Conservation (phyloP, 2,888 invertebrate species). For the Creontiades dilutus region DNA sequence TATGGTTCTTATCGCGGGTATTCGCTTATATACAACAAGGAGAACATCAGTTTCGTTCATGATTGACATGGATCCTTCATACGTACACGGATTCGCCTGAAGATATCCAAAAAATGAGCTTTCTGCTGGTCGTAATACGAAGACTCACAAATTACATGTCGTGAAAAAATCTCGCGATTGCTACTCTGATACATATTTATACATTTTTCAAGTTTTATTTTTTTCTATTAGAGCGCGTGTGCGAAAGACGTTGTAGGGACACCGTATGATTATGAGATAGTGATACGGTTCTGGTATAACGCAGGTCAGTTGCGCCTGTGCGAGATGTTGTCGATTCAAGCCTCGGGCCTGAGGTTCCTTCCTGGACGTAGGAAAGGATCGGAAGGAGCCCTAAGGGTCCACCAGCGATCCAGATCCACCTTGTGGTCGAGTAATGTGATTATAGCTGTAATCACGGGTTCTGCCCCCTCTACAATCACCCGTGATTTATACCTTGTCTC, state of each 20-base stretch:
- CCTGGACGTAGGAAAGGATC: constrained; percentile 7
- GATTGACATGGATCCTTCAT: background rate
- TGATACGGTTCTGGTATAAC: constrained; percentile 24
- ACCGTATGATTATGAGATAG: constrained; percentile 39
- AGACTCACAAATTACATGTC: constrained; percentile 1
- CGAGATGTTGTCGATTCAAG: constrained; percentile 49
- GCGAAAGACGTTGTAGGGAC: background rate
- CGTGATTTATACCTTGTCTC: constrained; percentile 9
- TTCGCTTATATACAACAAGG: background rate
- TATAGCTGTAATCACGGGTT: constrained; percentile 40
- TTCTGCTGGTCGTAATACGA: background rate
- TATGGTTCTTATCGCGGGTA: no score
- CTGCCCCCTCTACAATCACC: constrained; percentile 28
- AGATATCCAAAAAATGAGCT: background rate
- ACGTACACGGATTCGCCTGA: background rate
- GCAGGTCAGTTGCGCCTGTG: constrained; percentile 46
- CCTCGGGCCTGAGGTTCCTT: background rate
- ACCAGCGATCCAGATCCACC: constrained; percentile 18
- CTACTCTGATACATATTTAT: background rate
- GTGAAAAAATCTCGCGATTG: background rate
- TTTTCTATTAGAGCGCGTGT: constrained; percentile 45
- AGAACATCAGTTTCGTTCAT: background rate
- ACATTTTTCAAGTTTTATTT: background rate
- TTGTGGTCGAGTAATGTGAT: constrained; percentile 41
- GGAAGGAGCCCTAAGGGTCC: constrained; percentile 14